These are phyloP conservation scores for Pseudococcus longispinus DNA, from an alignment of 2,888 invertebrate species.

Conservation along the genomic window DNA sequence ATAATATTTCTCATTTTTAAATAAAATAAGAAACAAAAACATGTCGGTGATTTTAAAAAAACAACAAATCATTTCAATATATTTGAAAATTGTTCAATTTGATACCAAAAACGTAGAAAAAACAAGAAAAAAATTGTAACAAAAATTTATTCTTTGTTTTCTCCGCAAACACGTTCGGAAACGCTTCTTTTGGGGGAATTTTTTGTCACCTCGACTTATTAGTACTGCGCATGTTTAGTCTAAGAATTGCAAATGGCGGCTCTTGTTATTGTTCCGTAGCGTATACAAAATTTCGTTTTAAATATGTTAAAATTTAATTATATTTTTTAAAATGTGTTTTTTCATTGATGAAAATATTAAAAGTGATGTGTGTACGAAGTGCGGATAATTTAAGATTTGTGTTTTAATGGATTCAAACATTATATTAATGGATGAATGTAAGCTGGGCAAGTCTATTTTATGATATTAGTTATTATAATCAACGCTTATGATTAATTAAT, in stretches of 20 bases:
- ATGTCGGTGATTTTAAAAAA: background rate
- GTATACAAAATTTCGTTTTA: conserved; percentile 60
- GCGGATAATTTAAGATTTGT: conserved; percentile 27
- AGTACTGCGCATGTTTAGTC: conserved; percentile 53
- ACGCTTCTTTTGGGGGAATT: background rate
- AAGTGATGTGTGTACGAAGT: conserved; percentile 69
- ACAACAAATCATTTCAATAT: background rate
- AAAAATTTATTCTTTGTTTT: background rate
- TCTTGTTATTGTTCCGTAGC: conserved; percentile 91
- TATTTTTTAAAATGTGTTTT: conserved; percentile 51
- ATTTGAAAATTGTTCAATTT: background rate
- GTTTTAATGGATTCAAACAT: conserved; percentile 16
- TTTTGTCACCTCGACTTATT: background rate
- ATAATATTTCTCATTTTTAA: background rate
- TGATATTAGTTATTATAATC: conserved; percentile 52
- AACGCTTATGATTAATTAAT: conserved; percentile 51
- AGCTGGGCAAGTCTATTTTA: conserved; percentile 71
- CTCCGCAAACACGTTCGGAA: background rate
- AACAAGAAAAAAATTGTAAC: background rate
- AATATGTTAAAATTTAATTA: conserved; percentile 52
- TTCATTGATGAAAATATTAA: conserved; percentile 29
- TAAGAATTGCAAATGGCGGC: conserved; percentile 93
- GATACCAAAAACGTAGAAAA: background rate
- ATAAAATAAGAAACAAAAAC: background rate
- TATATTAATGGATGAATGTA: conserved; percentile 65